Evolutionary conservation across 2,113 vertebrate genomes (phyloP).

Genomic region (Chaenocephalus aceratus): DNA sequence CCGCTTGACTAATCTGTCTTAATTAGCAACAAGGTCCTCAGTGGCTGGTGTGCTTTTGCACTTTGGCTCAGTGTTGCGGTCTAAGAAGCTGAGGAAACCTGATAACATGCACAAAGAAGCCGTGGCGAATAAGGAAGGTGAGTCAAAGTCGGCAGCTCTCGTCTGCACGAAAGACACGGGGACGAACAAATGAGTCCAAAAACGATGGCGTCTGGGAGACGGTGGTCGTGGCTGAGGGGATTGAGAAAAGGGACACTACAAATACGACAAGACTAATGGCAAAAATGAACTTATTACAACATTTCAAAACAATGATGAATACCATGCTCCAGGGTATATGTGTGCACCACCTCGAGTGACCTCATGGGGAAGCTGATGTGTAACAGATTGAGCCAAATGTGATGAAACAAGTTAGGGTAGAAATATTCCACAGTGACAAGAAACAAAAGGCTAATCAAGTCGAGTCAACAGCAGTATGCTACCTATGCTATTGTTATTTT

Average conservation of each 20-base stretch:
- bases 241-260: not conserved
- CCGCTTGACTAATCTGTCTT: conserved; percentile 58
- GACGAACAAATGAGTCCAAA: conserved; percentile 42
- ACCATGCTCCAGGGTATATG: not conserved
- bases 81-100: conserved; percentile 50
- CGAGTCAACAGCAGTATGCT: no score
- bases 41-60: conserved; percentile 60
- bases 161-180: conserved; percentile 25
- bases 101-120: conserved; percentile 40
- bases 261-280: not conserved
- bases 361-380: not conserved
- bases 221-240: not conserved
- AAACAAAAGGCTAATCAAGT: not conserved
- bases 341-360: no score
- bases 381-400: not conserved
- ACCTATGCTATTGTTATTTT: not conserved
- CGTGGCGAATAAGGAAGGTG: conserved; percentile 45
- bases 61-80: conserved; percentile 27
- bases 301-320: not conserved
- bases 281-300: not conserved
- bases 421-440: not conserved
- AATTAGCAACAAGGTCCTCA: conserved; percentile 59
- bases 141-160: conserved; percentile 48
- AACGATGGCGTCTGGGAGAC: not conserved
- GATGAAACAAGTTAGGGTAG: not conserved